phyloP scores from a whole-genome alignment of 2,113 vertebrate genomes.

The Willisornis vidua region DNA sequence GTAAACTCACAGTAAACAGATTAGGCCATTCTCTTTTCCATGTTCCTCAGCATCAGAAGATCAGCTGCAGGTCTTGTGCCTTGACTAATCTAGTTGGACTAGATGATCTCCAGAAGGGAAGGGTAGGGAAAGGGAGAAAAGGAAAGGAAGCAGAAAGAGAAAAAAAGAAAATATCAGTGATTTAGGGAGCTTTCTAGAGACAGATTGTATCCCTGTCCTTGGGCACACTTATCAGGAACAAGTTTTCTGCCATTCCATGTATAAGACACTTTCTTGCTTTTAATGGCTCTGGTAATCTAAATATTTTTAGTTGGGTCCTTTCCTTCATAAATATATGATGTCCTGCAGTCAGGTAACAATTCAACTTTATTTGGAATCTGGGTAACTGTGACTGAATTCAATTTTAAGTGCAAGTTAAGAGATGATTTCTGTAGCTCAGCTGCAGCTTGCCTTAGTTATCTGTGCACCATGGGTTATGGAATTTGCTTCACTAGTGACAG shows the following conservation, averaged over 20 bases:
- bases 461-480: not conserved
- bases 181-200: not conserved
- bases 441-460: not conserved
- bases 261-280: not conserved
- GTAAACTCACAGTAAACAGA: not conserved
- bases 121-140: not conserved
- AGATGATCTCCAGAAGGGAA: not conserved
- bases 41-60: not conserved
- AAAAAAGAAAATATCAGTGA: not conserved
- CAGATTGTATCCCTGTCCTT: not conserved
- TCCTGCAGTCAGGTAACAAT: rapidly evolving
- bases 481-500: conserved; percentile 22
- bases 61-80: not conserved
- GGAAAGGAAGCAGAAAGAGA: not conserved
- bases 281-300: not conserved
- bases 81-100: not conserved
- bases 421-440: not conserved
- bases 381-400: not conserved
- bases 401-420: not conserved
- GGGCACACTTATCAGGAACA: not conserved
- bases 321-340: not conserved
- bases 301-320: not conserved
- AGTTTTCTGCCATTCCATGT: not conserved
- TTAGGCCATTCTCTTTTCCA: not conserved
- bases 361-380: not conserved